phyloP scores from a whole-genome alignment of 2,888 invertebrate species.

The Brenthis hecate region DNA sequence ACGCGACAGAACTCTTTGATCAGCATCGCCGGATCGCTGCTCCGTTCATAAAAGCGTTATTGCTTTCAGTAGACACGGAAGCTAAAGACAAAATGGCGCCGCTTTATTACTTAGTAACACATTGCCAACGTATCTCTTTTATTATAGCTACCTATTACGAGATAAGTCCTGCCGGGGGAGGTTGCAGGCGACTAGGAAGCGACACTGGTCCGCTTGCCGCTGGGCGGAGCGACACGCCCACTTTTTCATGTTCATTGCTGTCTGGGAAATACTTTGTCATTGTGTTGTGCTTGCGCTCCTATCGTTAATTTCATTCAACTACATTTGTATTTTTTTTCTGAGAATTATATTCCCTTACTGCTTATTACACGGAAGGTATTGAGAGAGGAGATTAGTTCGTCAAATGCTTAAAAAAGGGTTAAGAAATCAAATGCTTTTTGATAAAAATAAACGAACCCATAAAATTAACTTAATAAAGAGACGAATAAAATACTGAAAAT shows the following conservation, averaged over 20 bases:
- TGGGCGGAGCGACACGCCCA: constrained; percentile 80
- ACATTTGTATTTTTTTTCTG: not conserved
- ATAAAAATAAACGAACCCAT: too few species aligned
- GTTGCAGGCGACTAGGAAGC: constrained; percentile 68
- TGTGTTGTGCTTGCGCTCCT: constrained; percentile 28
- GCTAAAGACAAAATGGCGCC: constrained; percentile 78
- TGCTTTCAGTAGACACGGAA: constrained; percentile 66
- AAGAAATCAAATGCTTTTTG: too few species aligned
- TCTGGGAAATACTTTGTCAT: constrained; percentile 53
- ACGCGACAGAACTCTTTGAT: constrained; percentile 73
- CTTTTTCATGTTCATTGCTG: constrained; percentile 66
- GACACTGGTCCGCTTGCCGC: constrained; percentile 48
- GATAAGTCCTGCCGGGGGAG: constrained; percentile 68
- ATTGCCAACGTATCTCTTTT: constrained; percentile 76
- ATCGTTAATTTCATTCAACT: constrained; percentile 1
- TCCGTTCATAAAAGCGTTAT: constrained; percentile 75
- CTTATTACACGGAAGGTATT: not conserved
- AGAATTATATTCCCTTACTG: constrained; percentile 1
- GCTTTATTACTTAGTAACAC: constrained; percentile 82
- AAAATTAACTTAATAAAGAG: too few species aligned
- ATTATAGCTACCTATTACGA: constrained; percentile 76
- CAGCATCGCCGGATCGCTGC: constrained; percentile 68
- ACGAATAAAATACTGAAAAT: too few species aligned
- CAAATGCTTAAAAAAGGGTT: too few species aligned
- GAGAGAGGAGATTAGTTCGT: too few species aligned